Percentiles rank a stretch among this genome's conserved stretches.
Evolutionary conservation across 1,140 invertebrate genomes (phyloP).

Genomic region (Drosophila kepulauana): DNA sequence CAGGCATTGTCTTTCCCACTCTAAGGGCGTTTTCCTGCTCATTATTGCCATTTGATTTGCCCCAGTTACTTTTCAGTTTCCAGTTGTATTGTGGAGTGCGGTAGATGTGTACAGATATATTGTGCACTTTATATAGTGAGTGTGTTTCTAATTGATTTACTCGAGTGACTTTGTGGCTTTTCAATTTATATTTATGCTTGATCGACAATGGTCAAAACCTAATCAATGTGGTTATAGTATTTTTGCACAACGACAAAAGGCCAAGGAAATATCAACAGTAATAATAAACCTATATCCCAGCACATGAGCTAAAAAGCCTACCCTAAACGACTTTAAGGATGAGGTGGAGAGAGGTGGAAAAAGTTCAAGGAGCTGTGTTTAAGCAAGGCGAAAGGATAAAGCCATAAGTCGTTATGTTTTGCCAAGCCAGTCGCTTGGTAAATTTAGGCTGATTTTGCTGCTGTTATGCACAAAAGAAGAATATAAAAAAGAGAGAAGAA

Average conservation of each 20-base stretch:
- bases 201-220: conserved; percentile 29
- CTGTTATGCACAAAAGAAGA: conserved; percentile 29
- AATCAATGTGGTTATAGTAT: conserved; percentile 12
- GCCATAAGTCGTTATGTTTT: conserved; percentile 69
- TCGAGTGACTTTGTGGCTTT: conserved; percentile 41
- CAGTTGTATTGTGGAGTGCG: background rate
- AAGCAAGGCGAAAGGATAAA: conserved; percentile 64
- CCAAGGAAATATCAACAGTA: conserved; percentile 20
- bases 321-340: conserved; percentile 34
- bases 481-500: background rate
- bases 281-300: background rate
- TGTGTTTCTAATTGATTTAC: conserved; percentile 70
- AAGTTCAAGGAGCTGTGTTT: conserved; percentile 37
- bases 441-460: conserved; percentile 48
- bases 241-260: background rate
- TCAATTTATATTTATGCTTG: conserved; percentile 58
- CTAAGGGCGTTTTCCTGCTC: background rate
- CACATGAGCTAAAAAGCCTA: conserved; percentile 13
- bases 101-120: background rate
- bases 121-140: background rate
- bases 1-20: conserved; percentile 2
- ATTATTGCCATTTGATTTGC: conserved; percentile 16
- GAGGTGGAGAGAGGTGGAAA: conserved; percentile 10
- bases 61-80: conserved; percentile 26
- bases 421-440: conserved; percentile 52